These are phyloP conservation scores for Argopecten irradians DNA, from an alignment of 1,140 invertebrate species.

Conservation along the genomic window DNA sequence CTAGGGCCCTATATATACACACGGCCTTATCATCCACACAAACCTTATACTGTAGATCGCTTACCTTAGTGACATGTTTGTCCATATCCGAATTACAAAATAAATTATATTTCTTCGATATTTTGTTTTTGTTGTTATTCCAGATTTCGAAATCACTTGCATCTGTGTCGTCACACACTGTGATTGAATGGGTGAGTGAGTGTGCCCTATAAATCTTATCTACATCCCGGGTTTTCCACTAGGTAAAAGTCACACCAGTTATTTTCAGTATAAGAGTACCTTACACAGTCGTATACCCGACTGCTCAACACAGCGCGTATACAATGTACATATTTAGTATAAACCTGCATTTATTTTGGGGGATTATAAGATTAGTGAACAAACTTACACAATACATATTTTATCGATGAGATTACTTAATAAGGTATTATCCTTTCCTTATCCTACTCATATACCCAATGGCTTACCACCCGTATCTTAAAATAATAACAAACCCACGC, in stretches of 20 bases:
- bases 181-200: not conserved
- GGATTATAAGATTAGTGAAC: not conserved
- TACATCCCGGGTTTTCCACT: not conserved
- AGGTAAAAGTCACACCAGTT: not conserved
- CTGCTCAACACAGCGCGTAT: not conserved
- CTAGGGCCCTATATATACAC: not conserved
- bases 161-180: not conserved
- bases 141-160: not conserved
- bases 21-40: not conserved
- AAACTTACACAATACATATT: not conserved
- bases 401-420: not conserved
- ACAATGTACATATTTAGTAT: not conserved
- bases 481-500: not conserved
- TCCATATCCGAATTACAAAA: not conserved
- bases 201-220: not conserved
- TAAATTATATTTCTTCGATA: not conserved
- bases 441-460: not conserved
- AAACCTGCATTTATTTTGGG: not conserved
- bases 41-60: not conserved
- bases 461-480: not conserved
- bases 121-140: not conserved
- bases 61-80: not conserved
- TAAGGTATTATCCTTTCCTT: not conserved
- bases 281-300: too few relatives aligned
- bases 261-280: not conserved